These are phyloP conservation scores for Electrona antarctica DNA, from an alignment of 2,113 vertebrate species.

Conservation along the genomic window DNA sequence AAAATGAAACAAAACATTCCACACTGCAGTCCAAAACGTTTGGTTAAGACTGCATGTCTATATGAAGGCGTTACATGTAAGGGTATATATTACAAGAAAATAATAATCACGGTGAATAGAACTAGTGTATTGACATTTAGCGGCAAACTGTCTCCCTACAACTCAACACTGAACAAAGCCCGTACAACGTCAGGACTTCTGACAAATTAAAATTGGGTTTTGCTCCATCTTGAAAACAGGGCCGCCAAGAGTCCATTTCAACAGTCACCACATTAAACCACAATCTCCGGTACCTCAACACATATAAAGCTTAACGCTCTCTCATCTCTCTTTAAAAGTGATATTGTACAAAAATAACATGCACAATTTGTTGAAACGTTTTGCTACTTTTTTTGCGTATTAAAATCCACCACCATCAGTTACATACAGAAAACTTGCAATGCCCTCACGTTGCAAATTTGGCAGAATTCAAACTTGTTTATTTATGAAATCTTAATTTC, in stretches of 20 bases:
- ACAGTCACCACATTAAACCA: constrained; percentile 32
- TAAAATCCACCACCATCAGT: constrained; percentile 64
- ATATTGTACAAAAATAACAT: constrained; percentile 78
- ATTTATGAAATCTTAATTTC: constrained; percentile 55
- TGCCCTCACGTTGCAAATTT: constrained; percentile 64
- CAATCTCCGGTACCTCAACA: constrained; percentile 54
- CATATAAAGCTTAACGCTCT: constrained; percentile 48
- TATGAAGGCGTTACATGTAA: constrained; percentile 45
- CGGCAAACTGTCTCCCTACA: constrained; percentile 36
- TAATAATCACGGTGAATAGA: constrained; percentile 32
- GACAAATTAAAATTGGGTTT: constrained; percentile 37
- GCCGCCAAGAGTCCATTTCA: constrained; percentile 36
- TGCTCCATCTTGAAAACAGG: constrained; percentile 39
- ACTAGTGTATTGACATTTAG: constrained; percentile 49
- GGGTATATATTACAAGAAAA: constrained; percentile 50
- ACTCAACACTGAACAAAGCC: constrained; percentile 35
- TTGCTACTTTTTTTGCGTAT: constrained; percentile 71
- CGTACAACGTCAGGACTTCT: constrained; percentile 15
- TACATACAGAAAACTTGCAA: constrained; percentile 66
- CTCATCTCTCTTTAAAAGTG: constrained; percentile 61
- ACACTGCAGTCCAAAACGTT: constrained; percentile 38
- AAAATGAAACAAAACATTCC: constrained; percentile 37
- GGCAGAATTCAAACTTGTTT: constrained; percentile 63
- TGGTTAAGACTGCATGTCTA: constrained; percentile 38
- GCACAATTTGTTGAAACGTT: constrained; percentile 67